A percentile compares a stretch with the other conserved stretches of the same genome.
These are phyloP conservation scores for Pseudolaguvia tuberculata DNA, from an alignment of 2,113 vertebrate species.

Conservation along the genomic window DNA sequence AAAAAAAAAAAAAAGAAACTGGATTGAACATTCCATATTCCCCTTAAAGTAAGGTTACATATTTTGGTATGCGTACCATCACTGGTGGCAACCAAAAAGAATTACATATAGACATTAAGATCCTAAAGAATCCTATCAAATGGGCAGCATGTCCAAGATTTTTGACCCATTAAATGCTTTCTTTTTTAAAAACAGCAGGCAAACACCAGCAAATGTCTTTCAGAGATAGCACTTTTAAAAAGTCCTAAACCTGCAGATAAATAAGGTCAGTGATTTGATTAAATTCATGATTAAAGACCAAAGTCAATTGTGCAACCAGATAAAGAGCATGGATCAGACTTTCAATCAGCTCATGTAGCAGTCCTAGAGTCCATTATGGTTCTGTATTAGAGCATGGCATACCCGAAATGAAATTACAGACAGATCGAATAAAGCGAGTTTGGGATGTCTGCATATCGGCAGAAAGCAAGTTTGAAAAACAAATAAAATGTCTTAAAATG, in stretches of 20 bases:
- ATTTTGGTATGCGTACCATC: no score
- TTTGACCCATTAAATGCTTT: background rate
- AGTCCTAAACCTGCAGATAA: slow-evolving; percentile 16
- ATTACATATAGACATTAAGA: no score
- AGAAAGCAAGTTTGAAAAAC: slow-evolving; percentile 31
- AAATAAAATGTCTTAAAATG: slow-evolving; percentile 8
- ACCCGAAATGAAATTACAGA: background rate
- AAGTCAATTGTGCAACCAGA: background rate
- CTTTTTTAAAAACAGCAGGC: no score
- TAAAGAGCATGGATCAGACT: slow-evolving; percentile 1
- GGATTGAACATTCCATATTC: background rate
- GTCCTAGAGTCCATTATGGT: background rate
- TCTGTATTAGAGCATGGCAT: background rate
- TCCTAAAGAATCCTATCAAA: no score
- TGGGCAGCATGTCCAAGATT: no score
- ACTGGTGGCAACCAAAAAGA: no score
- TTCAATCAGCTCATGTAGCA: slow-evolving; percentile 5
- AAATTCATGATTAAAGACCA: background rate
- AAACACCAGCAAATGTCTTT: background rate
- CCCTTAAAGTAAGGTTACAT: no score
- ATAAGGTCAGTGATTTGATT: slow-evolving; percentile 12
- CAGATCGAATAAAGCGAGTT: background rate
- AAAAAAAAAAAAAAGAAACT: background rate
- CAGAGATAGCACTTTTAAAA: slow-evolving; percentile 28
- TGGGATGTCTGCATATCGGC: background rate